phyloP scores from a whole-genome alignment of 2,888 invertebrate genomes.

The Caenorhabditis angaria region DNA sequence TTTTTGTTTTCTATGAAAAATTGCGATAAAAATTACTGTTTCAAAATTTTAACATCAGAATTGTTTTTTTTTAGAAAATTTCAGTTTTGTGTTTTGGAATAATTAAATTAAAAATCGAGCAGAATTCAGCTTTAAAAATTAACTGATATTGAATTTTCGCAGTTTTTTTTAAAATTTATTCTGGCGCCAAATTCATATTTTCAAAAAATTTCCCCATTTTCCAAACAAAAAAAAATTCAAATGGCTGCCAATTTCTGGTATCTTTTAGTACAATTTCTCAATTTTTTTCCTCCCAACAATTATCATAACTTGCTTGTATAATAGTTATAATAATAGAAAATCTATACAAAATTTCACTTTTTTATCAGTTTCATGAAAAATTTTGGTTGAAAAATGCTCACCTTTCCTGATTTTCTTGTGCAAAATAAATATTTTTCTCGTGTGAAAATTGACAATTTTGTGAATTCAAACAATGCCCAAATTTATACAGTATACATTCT shows the following conservation, averaged over 20 bases:
- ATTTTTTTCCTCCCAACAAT: background rate
- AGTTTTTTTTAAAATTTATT: no score
- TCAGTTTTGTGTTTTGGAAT: no score
- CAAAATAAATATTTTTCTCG: no score
- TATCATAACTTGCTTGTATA: background rate
- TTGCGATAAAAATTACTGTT: no score
- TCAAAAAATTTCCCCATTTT: no score
- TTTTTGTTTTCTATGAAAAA: background rate
- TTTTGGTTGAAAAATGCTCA: background rate
- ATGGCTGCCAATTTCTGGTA: background rate
- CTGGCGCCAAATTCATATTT: no score
- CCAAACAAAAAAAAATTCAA: no score
- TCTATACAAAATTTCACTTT: background rate
- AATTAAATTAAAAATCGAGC: no score
- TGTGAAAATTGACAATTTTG: background rate
- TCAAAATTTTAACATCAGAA: no score
- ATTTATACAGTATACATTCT: conserved; percentile 7
- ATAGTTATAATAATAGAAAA: background rate
- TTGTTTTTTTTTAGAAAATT: no score
- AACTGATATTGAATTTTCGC: no score
- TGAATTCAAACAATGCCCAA: conserved; percentile 1
- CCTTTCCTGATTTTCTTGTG: background rate
- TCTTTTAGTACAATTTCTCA: background rate
- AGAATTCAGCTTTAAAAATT: no score
- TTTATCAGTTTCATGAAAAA: background rate